These are phyloP conservation scores for Riptortus pedestris DNA, from an alignment of 1,140 invertebrate genomes.

Conservation along the genomic window DNA sequence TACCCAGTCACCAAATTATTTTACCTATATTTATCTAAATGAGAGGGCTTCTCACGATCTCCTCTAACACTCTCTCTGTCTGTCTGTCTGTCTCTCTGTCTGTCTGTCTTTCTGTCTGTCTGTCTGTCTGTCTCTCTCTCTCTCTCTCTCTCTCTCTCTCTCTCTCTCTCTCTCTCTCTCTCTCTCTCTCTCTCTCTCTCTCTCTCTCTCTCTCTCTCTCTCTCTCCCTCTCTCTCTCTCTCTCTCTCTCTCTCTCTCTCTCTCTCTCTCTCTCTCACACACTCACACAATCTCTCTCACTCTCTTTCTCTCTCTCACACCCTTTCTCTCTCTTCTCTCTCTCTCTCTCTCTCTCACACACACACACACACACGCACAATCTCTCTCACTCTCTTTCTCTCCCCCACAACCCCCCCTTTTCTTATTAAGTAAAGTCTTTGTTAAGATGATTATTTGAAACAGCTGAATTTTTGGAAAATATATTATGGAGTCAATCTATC, in stretches of 20 bases:
- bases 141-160: conserved; percentile 25
- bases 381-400: too few relatives aligned
- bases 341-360: too few relatives aligned
- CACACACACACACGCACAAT: too few relatives aligned
- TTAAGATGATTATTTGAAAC: too few relatives aligned
- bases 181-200: conserved; percentile 22
- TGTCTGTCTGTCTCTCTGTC: conserved; percentile 26
- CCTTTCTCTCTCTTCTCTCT: too few relatives aligned
- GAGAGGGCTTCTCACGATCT: too few relatives aligned
- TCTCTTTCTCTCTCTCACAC: background rate
- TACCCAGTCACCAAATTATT: background rate
- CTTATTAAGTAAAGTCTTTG: too few relatives aligned
- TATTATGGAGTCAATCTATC: too few relatives aligned
- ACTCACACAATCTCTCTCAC: background rate
- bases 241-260: conserved; percentile 31
- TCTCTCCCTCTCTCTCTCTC: conserved; percentile 24
- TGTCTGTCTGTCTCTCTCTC: conserved; percentile 23
- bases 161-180: conserved; percentile 19
- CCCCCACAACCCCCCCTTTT: too few relatives aligned
- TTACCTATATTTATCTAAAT: background rate
- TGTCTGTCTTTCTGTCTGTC: too few relatives aligned
- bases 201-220: conserved; percentile 29
- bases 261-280: conserved; percentile 36
- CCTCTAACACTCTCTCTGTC: background rate
- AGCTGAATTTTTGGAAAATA: too few relatives aligned